These are phyloP conservation scores for Spodoptera frugiperda DNA, from an alignment of 1,140 invertebrate genomes.

Conservation along the genomic window DNA sequence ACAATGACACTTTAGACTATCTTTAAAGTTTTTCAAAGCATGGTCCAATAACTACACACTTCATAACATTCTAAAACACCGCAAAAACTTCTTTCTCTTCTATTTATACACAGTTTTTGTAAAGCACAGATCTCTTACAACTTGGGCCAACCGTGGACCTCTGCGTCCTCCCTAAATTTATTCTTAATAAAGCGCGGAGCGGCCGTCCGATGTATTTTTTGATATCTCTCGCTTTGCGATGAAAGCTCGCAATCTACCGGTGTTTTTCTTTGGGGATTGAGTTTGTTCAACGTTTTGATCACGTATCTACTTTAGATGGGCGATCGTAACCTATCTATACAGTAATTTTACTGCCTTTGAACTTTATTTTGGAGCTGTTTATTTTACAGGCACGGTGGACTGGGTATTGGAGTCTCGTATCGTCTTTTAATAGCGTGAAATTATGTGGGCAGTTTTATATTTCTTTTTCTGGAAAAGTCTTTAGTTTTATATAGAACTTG, in stretches of 20 bases:
- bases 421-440: neutral
- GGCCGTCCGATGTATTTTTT: constrained; percentile 82
- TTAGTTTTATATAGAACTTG: neutral
- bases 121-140: neutral
- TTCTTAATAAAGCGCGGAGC: constrained; percentile 83
- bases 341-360: constrained; percentile 27
- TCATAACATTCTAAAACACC: too few relatives aligned
- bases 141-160: constrained; percentile 48
- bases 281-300: constrained; percentile 47
- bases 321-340: constrained; percentile 26
- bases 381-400: neutral
- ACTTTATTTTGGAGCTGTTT: constrained; percentile 33
- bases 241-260: constrained; percentile 61
- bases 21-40: too few relatives aligned
- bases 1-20: too few relatives aligned
- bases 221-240: constrained; percentile 78
- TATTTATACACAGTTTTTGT: neutral
- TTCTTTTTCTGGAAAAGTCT: neutral
- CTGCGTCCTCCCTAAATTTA: constrained; percentile 76
- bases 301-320: constrained; percentile 43
- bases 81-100: neutral
- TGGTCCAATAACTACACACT: too few relatives aligned
- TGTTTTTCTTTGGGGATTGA: constrained; percentile 62
- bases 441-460: too few relatives aligned
- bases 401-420: neutral